Conservation (phyloP, 37 sponge, comb jelly and placozoan genomes). For the Halichondria panicea region DNA sequence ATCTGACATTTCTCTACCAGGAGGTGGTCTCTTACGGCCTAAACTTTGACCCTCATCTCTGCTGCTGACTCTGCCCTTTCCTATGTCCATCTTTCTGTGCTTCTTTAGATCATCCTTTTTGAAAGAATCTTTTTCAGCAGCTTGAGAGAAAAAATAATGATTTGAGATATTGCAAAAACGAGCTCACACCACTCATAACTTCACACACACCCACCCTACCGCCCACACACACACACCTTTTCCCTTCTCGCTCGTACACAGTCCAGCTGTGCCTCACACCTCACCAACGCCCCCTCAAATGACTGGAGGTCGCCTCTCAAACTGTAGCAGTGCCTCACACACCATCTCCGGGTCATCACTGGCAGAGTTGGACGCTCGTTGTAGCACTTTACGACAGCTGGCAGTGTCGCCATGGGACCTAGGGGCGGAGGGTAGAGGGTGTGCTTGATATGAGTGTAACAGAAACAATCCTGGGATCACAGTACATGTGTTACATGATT, state of each 20-base stretch:
- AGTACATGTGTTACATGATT: too few relatives aligned
- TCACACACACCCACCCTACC: too few relatives aligned
- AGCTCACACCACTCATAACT: too few relatives aligned
- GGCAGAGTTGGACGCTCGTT: conserved; percentile 60
- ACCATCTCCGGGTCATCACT: conserved; percentile 69
- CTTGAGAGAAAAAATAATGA: too few relatives aligned
- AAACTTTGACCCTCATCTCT: background rate
- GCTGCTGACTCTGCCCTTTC: background rate
- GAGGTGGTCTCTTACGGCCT: background rate
- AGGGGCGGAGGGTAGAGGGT: too few relatives aligned
- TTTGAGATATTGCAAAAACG: too few relatives aligned
- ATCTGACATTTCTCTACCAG: background rate
- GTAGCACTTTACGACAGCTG: conserved; percentile 68
- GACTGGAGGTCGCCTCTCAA: conserved; percentile 74
- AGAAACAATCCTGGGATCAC: too few relatives aligned
- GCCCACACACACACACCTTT: conserved; percentile 31
- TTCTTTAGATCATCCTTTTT: conserved; percentile 33
- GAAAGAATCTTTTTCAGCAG: conserved; percentile 39
- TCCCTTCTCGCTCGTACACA: conserved; percentile 47
- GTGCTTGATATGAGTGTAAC: too few relatives aligned
- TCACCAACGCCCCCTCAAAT: conserved; percentile 45
- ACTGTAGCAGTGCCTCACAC: conserved; percentile 59
- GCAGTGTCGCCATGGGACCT: too few relatives aligned
- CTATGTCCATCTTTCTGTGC: conserved; percentile 27
- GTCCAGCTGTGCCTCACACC: conserved; percentile 41